Base-by-base conservation (phyloP, 2,888 invertebrate species). In the Cotesia congregata region DNA sequence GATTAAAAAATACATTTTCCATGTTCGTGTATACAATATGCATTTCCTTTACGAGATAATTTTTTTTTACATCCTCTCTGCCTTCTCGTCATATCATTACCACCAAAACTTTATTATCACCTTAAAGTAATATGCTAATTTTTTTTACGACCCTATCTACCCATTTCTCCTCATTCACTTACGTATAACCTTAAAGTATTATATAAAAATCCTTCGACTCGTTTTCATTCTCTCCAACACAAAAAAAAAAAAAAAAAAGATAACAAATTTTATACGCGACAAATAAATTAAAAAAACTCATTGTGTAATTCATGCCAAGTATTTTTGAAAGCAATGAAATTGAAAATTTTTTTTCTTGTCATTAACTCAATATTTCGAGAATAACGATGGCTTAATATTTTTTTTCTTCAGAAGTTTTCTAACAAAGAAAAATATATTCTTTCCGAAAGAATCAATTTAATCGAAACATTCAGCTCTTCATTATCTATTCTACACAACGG, bases 251-350 rank as follows among this genome's bases (percentile, higher is more conserved):
- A 7, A 67, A 39, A 6, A 20, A 64, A 20, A 64, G 20, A 20
- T 20, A 2, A 67, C n/a, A n/a, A 15, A 6, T 6, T 73, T 69
- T 71, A 9, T 7, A 40, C 67, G 30, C 76, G 78, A 73, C 67
- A 65, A 76, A 70, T 69, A 72, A 79, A 79, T 78, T 79, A 76
- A 79, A 76, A 76, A 79, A 78, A 75, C 78, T 78, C 78, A 79
- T 78, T 78, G 50, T 12, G 12, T 50, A 50, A 12, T 50, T 50
- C 12, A 50, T 50, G 12, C 50, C 50, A 50, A 50, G 50, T 12
- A 12, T 12, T 50, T 50, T 50, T 50, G 12, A 50, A 4, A 1
- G 4, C 9, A 50, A 50, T 50, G 4, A 50, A 50, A 50, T 50
- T 50, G 30, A 30, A 30, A 30, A 3, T 30, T 30, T 30, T 30